Evolutionary conservation across 2,113 vertebrate species (phyloP).

Genomic region (Platanista minor): DNA sequence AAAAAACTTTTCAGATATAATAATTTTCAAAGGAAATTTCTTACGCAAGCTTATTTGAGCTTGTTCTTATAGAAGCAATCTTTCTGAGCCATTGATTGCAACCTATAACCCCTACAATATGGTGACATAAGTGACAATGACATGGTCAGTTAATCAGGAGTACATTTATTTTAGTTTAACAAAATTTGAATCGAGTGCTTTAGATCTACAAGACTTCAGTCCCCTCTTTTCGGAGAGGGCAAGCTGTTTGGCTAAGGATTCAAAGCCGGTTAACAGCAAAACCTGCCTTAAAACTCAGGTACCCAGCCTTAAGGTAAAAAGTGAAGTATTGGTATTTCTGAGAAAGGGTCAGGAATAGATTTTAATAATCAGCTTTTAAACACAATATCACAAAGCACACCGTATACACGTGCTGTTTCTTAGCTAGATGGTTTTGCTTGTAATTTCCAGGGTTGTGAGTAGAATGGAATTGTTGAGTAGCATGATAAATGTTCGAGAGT

Average conservation of each 20-base stretch:
- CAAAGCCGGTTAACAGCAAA: neutral
- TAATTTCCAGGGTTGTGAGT: neutral
- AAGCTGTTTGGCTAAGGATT: neutral
- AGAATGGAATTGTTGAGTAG: neutral
- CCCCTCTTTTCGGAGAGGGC: neutral
- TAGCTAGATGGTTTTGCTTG: neutral
- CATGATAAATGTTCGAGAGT: neutral
- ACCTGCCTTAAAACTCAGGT: neutral
- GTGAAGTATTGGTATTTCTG: neutral
- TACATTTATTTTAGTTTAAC: slow-evolving; percentile 16
- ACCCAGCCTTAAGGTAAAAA: neutral
- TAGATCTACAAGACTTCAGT: neutral
- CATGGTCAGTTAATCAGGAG: slow-evolving; percentile 11
- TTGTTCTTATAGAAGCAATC: slow-evolving; percentile 10
- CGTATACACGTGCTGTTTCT: neutral
- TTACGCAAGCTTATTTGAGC: slow-evolving; percentile 9
- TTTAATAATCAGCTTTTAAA: slow-evolving; percentile 6
- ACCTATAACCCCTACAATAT: neutral
- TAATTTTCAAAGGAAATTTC: neutral
- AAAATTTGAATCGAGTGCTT: slow-evolving; percentile 24
- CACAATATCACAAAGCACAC: neutral
- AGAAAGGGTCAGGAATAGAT: neutral
- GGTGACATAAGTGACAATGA: slow-evolving; percentile 13
- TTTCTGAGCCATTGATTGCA: neutral
- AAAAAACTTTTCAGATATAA: neutral